Evolutionary conservation across 2,888 invertebrate species (phyloP).

Genomic region (Amaurobius ferox): DNA sequence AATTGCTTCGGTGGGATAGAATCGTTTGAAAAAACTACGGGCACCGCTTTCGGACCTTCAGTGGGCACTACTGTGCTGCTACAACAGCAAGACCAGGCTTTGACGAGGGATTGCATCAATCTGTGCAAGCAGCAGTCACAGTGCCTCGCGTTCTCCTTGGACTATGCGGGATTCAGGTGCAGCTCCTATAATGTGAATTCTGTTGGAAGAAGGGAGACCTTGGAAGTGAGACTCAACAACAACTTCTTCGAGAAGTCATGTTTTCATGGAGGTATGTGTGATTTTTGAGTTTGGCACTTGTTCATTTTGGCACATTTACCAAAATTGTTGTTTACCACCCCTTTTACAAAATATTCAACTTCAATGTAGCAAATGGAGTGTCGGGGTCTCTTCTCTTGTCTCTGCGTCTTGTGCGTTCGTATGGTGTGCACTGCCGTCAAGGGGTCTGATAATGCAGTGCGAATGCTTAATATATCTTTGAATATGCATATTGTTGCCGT

Average conservation of each 20-base stretch:
- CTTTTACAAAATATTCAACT: no score
- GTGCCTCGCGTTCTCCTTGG: slow-evolving; percentile 75
- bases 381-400: no score
- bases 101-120: slow-evolving; percentile 78
- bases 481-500: no score
- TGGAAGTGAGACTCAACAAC: slow-evolving; percentile 76
- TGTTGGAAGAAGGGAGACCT: slow-evolving; percentile 76
- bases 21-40: slow-evolving; percentile 78
- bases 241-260: slow-evolving; percentile 79
- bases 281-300: no score
- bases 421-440: no score
- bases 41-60: slow-evolving; percentile 75
- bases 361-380: no score
- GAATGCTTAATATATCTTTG: no score
- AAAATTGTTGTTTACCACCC: no score
- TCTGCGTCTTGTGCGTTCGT: no score
- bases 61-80: slow-evolving; percentile 77
- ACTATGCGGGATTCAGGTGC: slow-evolving; percentile 78
- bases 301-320: no score
- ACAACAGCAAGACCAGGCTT: slow-evolving; percentile 77
- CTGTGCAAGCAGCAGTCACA: slow-evolving; percentile 76
- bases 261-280: slow-evolving; percentile 77
- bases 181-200: slow-evolving; percentile 77
- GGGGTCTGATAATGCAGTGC: no score
- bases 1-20: slow-evolving; percentile 79